phyloP scores from a whole-genome alignment of 2,797 vertebrate species.

The Bucorvus abyssinicus region DNA sequence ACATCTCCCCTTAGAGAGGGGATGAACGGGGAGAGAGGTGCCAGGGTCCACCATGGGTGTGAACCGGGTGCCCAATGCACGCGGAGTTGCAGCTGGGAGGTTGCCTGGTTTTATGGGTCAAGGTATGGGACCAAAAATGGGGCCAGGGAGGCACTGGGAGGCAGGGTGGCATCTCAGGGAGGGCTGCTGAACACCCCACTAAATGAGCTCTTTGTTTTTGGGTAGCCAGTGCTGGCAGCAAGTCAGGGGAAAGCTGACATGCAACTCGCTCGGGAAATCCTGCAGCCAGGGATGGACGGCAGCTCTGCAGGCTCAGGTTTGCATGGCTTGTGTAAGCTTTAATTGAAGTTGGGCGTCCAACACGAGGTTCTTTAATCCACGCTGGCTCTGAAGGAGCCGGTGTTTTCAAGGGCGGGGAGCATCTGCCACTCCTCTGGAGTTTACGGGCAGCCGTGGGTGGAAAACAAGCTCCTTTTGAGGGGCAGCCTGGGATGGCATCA shows the following conservation, averaged over 20 bases:
- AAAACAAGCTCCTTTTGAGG: constrained; percentile 15
- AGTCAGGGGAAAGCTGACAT: not conserved
- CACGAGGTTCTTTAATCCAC: not conserved
- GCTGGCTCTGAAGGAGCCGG: not conserved
- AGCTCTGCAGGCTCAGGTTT: not conserved
- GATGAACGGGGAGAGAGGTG: not conserved
- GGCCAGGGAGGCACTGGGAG: not conserved
- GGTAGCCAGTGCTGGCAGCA: not conserved
- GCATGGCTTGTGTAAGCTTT: not conserved
- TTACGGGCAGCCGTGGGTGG: not conserved
- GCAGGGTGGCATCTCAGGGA: not conserved
- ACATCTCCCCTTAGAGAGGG: not conserved
- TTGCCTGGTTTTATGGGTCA: not conserved
- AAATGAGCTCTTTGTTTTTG: constrained; percentile 26
- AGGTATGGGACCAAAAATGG: not conserved
- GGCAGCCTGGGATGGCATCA: not conserved
- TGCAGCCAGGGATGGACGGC: not conserved
- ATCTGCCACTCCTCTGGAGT: constrained; percentile 19
- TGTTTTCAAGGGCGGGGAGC: constrained; percentile 28
- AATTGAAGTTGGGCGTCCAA: not conserved
- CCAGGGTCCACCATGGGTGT: not conserved
- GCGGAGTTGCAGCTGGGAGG: not conserved
- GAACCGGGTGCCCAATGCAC: fast-evolving
- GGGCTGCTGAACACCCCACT: not conserved
- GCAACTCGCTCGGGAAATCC: not conserved